Evolutionary conservation across 2,113 vertebrate species (phyloP).

Genomic region (Colossoma macropomum): DNA sequence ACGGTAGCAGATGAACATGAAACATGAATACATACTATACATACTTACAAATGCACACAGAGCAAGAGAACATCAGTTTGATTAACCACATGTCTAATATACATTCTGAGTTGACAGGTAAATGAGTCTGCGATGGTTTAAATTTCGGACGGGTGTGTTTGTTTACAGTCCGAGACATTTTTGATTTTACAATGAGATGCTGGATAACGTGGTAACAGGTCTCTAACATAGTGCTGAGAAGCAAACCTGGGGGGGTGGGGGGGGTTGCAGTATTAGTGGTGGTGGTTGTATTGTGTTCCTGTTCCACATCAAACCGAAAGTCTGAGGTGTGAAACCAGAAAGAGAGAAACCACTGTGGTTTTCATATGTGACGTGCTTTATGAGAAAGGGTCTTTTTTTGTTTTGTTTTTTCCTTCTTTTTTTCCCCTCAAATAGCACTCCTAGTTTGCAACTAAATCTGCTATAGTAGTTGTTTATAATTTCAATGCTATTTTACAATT

Average conservation of each 20-base stretch:
- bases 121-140: conserved; percentile 23
- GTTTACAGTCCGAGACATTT: conserved; percentile 6
- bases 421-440: background rate
- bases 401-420: conserved; percentile 4
- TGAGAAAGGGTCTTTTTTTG: conserved; percentile 12
- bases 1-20: background rate
- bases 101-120: background rate
- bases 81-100: conserved; percentile 6
- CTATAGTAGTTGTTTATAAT: background rate
- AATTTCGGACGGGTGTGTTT: conserved; percentile 1
- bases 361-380: conserved; percentile 37
- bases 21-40: background rate
- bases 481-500: conserved; percentile 10
- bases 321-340: conserved; percentile 58
- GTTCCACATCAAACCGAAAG: conserved; percentile 57
- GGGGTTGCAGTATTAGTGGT: conserved; percentile 23
- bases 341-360: conserved; percentile 51
- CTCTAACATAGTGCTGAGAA: background rate
- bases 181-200: conserved; percentile 8
- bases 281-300: conserved; percentile 48
- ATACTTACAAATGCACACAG: background rate
- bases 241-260: conserved; percentile 2
- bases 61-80: background rate
- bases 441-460: background rate
- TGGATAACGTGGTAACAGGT: conserved; percentile 18